Evolutionary conservation across 2,797 vertebrate genomes (phyloP).

Genomic region (Brachyrhaphis roseni): DNA sequence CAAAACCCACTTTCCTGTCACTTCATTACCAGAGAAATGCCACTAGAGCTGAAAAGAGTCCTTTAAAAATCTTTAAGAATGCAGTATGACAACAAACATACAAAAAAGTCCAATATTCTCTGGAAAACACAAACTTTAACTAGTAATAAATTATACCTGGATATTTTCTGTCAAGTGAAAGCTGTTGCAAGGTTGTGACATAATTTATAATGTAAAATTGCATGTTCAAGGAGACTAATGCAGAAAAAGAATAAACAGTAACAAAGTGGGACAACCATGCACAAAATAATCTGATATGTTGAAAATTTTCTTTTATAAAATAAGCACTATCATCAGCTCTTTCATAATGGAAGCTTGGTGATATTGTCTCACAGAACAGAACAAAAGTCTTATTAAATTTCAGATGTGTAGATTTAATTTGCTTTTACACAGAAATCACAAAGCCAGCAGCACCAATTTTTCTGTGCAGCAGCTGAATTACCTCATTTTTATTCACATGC

Average conservation of each 20-base stretch:
- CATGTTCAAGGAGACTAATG: background rate
- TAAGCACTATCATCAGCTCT: background rate
- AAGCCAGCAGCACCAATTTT: conserved; percentile 19
- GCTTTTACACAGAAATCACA: background rate
- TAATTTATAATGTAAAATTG: background rate
- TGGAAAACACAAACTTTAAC: background rate
- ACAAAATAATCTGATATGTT: background rate
- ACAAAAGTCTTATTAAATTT: background rate
- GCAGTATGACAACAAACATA: background rate
- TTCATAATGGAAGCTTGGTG: background rate
- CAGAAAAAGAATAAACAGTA: background rate
- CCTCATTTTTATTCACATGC: conserved; percentile 13
- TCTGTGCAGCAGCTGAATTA: conserved; percentile 24
- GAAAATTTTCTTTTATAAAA: background rate
- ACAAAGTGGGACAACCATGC: background rate
- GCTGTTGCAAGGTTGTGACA: background rate
- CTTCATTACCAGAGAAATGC: too few relatives aligned
- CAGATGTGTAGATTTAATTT: background rate
- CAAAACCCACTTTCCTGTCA: too few relatives aligned
- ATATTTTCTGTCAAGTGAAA: background rate
- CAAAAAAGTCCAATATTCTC: background rate
- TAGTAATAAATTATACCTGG: background rate
- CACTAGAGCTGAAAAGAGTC: too few relatives aligned
- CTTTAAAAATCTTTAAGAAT: too few relatives aligned
- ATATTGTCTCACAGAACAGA: background rate